A percentile compares a stretch with the other conserved stretches of the same genome.
These are phyloP conservation scores for Cheilosia urbana DNA, from an alignment of 2,888 invertebrate genomes.

Conservation along the genomic window DNA sequence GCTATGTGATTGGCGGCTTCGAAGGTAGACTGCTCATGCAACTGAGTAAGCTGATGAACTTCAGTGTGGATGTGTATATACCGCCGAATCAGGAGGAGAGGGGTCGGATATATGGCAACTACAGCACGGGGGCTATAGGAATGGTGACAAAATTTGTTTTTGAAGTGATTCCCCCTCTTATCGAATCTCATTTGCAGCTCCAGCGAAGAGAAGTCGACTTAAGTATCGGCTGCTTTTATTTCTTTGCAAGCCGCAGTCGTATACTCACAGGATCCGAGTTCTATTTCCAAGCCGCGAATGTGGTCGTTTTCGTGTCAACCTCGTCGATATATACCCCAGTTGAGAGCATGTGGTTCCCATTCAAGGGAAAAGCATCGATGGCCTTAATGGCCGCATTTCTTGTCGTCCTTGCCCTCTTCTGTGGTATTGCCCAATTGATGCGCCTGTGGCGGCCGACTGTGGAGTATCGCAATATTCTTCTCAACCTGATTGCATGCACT, in stretches of 20 bases:
- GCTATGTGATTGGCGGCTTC: slow-evolving; percentile 62
- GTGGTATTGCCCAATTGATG: not conserved
- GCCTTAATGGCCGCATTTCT: not conserved
- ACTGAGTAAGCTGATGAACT: slow-evolving; percentile 77
- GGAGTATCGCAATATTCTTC: not conserved
- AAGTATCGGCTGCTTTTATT: not conserved
- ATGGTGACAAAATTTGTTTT: not conserved
- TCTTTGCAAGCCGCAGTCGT: not conserved
- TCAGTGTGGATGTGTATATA: slow-evolving; percentile 66
- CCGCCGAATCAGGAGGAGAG: slow-evolving; percentile 45
- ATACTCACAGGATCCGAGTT: not conserved
- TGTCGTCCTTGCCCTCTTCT: slow-evolving; percentile 16
- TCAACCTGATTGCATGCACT: slow-evolving; percentile 45
- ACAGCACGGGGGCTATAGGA: slow-evolving; percentile 18
- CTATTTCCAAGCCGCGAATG: not conserved
- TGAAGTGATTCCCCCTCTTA: not conserved
- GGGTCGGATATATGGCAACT: slow-evolving; percentile 9
- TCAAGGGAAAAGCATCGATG: not conserved
- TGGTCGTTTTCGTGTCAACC: not conserved
- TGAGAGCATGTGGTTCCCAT: not conserved
- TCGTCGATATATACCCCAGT: not conserved
- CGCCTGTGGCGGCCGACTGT: not conserved
- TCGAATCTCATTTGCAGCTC: not conserved
- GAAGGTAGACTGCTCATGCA: slow-evolving; percentile 76
- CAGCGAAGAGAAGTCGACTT: slow-evolving; percentile 14